A percentile compares a stretch with the other conserved stretches of the same genome.
These are phyloP conservation scores for Nephrocerus scutellatus DNA, from an alignment of 2,888 invertebrate genomes.

Conservation along the genomic window DNA sequence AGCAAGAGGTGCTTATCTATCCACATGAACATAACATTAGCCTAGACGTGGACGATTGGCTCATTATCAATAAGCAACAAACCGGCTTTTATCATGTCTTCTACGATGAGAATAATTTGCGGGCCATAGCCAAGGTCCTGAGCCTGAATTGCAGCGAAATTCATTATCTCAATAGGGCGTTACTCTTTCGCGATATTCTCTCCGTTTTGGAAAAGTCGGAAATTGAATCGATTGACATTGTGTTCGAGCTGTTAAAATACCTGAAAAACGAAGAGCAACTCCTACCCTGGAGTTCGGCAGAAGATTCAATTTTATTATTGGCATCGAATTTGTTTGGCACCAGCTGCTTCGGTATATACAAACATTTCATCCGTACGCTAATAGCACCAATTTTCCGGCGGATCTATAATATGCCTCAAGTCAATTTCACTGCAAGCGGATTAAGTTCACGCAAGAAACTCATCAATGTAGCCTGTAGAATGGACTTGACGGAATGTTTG, in stretches of 20 bases:
- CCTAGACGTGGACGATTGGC: conserved; percentile 36
- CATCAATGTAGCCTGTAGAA: conserved; percentile 32
- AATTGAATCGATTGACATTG: conserved; percentile 48
- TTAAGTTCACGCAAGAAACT: conserved; percentile 23
- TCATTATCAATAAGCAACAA: conserved; percentile 43
- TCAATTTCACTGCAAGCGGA: conserved; percentile 18
- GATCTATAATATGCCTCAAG: conserved; percentile 15
- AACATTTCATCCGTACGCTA: conserved; percentile 32
- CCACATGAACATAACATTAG: conserved; percentile 30
- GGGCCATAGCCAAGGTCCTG: conserved; percentile 56
- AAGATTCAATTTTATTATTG: conserved; percentile 29
- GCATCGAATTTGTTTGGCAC: conserved; percentile 30
- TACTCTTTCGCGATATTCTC: conserved; percentile 72
- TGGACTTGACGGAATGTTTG: conserved; percentile 35
- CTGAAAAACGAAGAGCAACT: conserved; percentile 58
- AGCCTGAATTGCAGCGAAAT: conserved; percentile 59
- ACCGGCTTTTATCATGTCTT: conserved; percentile 57
- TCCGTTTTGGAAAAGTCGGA: conserved; percentile 56
- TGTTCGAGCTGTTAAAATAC: conserved; percentile 53
- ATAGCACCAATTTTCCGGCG: conserved; percentile 30
- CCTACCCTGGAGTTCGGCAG: conserved; percentile 62
- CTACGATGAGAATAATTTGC: conserved; percentile 63
- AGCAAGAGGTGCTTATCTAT: conserved; percentile 28
- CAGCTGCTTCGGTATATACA: conserved; percentile 27
- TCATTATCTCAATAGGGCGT: conserved; percentile 70